These are phyloP conservation scores for Cephalophus harveyi DNA, from an alignment of 2,113 vertebrate genomes.

Conservation along the genomic window DNA sequence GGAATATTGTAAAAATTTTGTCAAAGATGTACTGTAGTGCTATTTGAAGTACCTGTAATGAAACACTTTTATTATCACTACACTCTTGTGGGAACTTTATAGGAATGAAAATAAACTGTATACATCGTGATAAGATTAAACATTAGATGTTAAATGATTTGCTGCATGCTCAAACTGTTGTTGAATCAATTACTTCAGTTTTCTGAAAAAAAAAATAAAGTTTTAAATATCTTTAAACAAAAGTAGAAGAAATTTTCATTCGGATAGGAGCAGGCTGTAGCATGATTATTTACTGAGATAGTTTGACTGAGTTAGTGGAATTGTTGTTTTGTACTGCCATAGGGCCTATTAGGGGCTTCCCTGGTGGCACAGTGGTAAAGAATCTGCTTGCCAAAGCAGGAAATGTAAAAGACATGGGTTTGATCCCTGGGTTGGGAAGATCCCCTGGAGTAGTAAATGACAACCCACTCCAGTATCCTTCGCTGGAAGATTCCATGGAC, in stretches of 20 bases:
- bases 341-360: neutral
- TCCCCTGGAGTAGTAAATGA: neutral
- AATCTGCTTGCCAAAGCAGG: neutral
- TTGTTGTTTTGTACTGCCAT: constrained; percentile 1
- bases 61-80: constrained; percentile 64
- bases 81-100: constrained; percentile 47
- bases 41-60: constrained; percentile 78
- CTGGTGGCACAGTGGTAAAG: neutral
- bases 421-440: neutral
- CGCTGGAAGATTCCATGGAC: neutral
- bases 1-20: constrained; percentile 74
- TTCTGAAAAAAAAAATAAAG: constrained; percentile 54
- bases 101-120: constrained; percentile 46
- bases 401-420: neutral
- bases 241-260: constrained; percentile 28
- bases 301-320: neutral
- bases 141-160: constrained; percentile 39
- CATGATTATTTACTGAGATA: constrained; percentile 22
- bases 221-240: constrained; percentile 57
- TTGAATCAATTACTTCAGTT: constrained; percentile 55
- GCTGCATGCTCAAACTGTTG: constrained; percentile 50
- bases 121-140: constrained; percentile 41
- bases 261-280: neutral
- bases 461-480: neutral
- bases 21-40: constrained; percentile 73